phyloP scores from a whole-genome alignment of 2,113 vertebrate species.

The Tamias sibiricus region DNA sequence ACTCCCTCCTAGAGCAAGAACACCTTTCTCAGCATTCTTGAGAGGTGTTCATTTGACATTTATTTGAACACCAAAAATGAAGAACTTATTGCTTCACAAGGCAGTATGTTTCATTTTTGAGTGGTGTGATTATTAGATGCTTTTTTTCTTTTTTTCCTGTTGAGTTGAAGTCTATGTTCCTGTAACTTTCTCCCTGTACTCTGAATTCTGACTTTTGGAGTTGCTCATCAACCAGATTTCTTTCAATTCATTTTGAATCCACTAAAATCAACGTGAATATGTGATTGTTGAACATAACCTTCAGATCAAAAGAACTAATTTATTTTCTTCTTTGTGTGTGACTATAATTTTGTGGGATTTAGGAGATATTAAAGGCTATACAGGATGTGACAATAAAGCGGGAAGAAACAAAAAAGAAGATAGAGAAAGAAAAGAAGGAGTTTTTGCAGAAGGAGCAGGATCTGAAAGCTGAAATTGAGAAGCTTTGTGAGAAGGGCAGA shows the following conservation, averaged over 20 bases:
- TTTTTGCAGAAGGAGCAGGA: conserved; percentile 91
- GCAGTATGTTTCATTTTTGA: conserved; percentile 2
- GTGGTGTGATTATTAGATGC: background rate
- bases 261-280: background rate
- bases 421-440: conserved; percentile 92
- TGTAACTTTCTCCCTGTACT: conserved; percentile 9
- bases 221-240: background rate
- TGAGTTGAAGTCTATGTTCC: conserved; percentile 17
- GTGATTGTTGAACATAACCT: conserved; percentile 46
- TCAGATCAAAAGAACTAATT: conserved; percentile 56
- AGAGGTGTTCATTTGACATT: conserved; percentile 38
- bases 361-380: conserved; percentile 87
- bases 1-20: background rate
- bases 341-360: background rate
- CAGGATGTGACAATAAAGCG: conserved; percentile 89
- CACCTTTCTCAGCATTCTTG: background rate
- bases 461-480: conserved; percentile 90
- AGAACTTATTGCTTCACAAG: conserved; percentile 13
- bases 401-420: conserved; percentile 91
- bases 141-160: conserved; percentile 12
- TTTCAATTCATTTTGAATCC: conserved; percentile 21
- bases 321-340: conserved; percentile 61
- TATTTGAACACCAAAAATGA: background rate
- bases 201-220: conserved; percentile 9
- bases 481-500: conserved; percentile 88